Evolutionary conservation across 2,888 invertebrate genomes (phyloP).

Genomic region (Melieria crassipennis): DNA sequence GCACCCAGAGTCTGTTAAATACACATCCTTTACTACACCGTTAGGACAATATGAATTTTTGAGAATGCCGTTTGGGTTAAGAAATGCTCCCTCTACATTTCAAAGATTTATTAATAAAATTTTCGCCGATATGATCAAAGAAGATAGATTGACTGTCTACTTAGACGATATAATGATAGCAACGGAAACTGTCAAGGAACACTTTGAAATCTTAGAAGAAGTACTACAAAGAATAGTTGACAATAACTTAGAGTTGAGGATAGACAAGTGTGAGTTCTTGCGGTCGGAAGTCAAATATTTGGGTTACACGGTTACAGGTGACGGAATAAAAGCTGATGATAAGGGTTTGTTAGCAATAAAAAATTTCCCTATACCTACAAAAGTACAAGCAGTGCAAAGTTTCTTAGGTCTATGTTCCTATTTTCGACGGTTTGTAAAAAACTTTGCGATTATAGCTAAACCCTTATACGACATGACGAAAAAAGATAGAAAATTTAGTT

Average conservation of each 20-base stretch:
- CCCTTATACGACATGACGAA: background rate
- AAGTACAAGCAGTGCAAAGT: conserved; percentile 2
- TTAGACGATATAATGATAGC: conserved; percentile 47
- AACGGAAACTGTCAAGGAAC: conserved; percentile 36
- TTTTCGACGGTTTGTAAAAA: background rate
- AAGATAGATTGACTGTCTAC: conserved; percentile 39
- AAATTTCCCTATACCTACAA: background rate
- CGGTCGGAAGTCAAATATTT: background rate
- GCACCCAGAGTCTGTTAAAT: conserved; percentile 1
- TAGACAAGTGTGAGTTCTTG: conserved; percentile 10
- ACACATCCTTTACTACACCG: too few relatives aligned
- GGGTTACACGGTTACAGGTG: background rate
- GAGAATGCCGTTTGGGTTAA: too few relatives aligned
- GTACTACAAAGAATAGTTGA: background rate
- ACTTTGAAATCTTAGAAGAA: background rate
- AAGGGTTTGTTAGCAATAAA: background rate
- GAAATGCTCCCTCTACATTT: conserved; percentile 34
- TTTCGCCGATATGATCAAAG: conserved; percentile 35
- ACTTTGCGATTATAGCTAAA: conserved; percentile 1
- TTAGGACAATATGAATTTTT: too few relatives aligned
- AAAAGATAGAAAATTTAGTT: too few relatives aligned
- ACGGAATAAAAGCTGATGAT: background rate
- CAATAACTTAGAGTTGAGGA: background rate
- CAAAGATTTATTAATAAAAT: conserved; percentile 40
- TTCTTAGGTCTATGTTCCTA: too few relatives aligned